phyloP scores from a whole-genome alignment of 2,113 vertebrate genomes.

The Dipodomys ordii region DNA sequence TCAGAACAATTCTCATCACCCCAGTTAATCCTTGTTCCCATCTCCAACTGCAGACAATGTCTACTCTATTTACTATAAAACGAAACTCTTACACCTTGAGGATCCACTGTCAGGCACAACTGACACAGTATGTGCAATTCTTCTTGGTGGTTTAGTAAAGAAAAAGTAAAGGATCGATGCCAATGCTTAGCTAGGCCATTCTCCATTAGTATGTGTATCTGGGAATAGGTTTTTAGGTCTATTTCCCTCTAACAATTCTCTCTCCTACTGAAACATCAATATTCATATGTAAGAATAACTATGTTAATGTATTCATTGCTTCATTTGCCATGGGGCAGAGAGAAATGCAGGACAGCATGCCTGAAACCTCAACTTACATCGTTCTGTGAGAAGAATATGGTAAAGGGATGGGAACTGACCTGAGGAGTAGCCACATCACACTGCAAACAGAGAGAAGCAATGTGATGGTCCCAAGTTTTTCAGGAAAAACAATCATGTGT shows the following conservation, averaged over 20 bases:
- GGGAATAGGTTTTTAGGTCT: background rate
- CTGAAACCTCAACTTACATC: background rate
- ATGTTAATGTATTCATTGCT: background rate
- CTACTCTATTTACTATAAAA: background rate
- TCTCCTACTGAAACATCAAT: background rate
- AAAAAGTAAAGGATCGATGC: background rate
- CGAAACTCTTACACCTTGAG: background rate
- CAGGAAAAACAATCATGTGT: background rate
- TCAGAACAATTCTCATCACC: background rate
- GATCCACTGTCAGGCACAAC: accelerated
- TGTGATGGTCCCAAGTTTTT: background rate
- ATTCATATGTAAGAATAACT: conserved; percentile 4
- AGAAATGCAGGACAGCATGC: background rate
- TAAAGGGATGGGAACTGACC: background rate
- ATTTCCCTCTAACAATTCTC: conserved; percentile 19
- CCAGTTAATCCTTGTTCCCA: background rate
- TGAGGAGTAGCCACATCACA: background rate
- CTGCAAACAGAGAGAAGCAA: background rate
- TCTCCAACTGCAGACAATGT: background rate
- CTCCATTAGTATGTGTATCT: background rate
- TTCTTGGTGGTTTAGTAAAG: background rate
- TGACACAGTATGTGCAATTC: background rate
- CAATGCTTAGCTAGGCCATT: background rate
- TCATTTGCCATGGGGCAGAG: background rate
- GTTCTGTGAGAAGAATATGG: background rate